Evolutionary conservation across 2,113 vertebrate species (phyloP).

Genomic region (Arizona elegans): DNA sequence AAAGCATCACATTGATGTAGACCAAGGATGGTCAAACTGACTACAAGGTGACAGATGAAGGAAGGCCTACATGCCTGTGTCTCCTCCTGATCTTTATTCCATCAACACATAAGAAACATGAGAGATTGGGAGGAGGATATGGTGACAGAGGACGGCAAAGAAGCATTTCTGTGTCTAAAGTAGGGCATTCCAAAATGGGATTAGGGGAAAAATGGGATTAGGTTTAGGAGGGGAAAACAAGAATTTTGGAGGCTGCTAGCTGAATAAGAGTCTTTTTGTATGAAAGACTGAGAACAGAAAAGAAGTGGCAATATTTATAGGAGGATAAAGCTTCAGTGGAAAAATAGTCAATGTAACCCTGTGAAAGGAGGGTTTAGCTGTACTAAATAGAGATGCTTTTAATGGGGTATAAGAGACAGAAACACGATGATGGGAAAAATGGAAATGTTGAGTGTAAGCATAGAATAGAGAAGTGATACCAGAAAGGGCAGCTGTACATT

Average conservation of each 20-base stretch:
- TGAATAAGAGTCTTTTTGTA: background rate
- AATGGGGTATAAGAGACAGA: background rate
- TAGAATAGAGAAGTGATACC: background rate
- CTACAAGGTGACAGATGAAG: background rate
- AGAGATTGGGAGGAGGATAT: background rate
- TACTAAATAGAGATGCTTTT: background rate
- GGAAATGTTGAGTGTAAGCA: background rate
- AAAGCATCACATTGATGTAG: conserved; percentile 7
- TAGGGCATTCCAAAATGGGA: background rate
- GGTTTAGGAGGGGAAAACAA: background rate
- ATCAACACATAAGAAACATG: background rate
- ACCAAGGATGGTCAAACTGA: background rate
- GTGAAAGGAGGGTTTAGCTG: background rate
- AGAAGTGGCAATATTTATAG: background rate
- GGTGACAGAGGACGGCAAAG: background rate
- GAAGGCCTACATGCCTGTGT: background rate
- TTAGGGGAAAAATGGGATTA: background rate
- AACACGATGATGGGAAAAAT: background rate
- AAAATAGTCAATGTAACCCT: too few species aligned
- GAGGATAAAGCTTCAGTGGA: background rate
- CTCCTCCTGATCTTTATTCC: conserved; percentile 1
- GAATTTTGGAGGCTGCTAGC: background rate
- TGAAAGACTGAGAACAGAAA: too few species aligned
- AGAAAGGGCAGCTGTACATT: background rate
- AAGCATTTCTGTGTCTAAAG: background rate